Conservation (phyloP, 2,797 vertebrate species). For the Hemitrygon akajei region DNA sequence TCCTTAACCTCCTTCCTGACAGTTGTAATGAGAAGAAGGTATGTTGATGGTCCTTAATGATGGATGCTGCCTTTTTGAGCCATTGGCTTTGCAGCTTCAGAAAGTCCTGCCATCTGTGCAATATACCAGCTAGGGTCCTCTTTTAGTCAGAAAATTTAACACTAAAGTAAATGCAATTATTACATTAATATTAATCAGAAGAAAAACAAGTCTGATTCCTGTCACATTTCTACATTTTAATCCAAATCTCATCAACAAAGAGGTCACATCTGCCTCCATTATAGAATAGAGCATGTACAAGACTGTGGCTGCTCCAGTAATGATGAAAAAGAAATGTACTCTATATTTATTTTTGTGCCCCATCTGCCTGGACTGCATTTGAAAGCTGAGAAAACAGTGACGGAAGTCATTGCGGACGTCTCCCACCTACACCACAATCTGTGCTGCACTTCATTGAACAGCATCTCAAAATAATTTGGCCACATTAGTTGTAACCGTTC, state of each 20-base stretch:
- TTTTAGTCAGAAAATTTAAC: neutral
- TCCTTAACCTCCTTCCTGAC: too few relatives aligned
- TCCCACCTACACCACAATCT: neutral
- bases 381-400: neutral
- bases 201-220: neutral
- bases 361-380: slow-evolving; percentile 19
- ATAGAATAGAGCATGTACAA: neutral
- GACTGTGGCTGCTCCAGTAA: neutral
- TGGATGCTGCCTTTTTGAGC: too few relatives aligned
- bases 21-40: too few relatives aligned
- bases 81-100: too few relatives aligned
- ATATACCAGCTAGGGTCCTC: too few relatives aligned
- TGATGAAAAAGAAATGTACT: neutral
- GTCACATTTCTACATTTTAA: neutral
- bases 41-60: too few relatives aligned
- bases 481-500: neutral
- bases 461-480: neutral
- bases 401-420: neutral
- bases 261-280: neutral
- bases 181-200: neutral
- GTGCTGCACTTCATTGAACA: neutral
- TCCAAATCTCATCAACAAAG: neutral
- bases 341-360: neutral
- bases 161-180: neutral
- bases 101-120: neutral